Percentiles rank a stretch among this genome's conserved stretches.
Evolutionary conservation across 2,888 invertebrate genomes (phyloP).

Genomic region (Parascotia fuliginaria): DNA sequence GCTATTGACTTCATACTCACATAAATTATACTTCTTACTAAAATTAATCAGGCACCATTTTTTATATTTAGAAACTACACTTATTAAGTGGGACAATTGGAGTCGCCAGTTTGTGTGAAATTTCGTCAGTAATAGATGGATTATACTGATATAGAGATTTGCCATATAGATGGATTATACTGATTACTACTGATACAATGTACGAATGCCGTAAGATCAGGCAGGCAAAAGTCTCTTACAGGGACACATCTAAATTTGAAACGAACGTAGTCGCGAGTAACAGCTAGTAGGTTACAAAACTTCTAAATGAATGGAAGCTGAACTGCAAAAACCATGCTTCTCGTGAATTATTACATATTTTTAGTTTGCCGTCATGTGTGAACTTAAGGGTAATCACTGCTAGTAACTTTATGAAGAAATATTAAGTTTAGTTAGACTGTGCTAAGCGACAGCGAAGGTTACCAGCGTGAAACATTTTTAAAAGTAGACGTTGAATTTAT

Average conservation of each 20-base stretch:
- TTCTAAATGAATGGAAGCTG: background rate
- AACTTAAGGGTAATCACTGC: conserved; percentile 1
- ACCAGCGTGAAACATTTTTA: conserved; percentile 2
- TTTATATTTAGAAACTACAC: no score
- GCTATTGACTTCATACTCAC: no score
- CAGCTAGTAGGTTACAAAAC: background rate
- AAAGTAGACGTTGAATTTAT: background rate
- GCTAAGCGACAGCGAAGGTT: conserved; percentile 19
- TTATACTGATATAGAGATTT: no score
- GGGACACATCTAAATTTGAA: background rate
- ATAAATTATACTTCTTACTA: no score
- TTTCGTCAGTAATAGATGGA: no score
- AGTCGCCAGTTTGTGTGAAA: no score
- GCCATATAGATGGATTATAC: no score
- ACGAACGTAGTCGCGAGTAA: background rate
- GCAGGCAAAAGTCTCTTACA: no score
- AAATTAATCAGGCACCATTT: no score
- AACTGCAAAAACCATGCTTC: background rate
- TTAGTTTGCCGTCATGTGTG: conserved; percentile 1
- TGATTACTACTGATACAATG: no score
- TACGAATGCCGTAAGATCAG: no score
- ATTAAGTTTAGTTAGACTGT: background rate
- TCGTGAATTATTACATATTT: conserved; percentile 3
- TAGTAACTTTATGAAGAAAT: conserved; percentile 5
- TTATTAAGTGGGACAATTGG: no score